phyloP scores from a whole-genome alignment of 2,113 vertebrate genomes.

The Thamnaconus septentrionalis region DNA sequence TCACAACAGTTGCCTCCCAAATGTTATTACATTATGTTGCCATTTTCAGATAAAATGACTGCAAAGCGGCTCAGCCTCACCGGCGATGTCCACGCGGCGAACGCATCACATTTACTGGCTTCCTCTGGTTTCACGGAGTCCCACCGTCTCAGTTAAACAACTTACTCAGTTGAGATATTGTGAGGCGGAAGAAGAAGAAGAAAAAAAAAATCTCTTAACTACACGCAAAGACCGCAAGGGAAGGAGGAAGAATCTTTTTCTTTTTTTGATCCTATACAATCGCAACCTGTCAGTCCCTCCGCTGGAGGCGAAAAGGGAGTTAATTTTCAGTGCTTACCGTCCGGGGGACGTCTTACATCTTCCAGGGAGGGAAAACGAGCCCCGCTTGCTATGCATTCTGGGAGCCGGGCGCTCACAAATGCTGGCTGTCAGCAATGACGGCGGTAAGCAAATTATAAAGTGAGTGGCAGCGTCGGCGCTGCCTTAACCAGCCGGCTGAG shows the following conservation, averaged over 20 bases:
- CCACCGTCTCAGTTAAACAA: constrained; percentile 59
- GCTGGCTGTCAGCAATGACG: constrained; percentile 40
- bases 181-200: too few species aligned
- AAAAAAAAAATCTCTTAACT: too few species aligned
- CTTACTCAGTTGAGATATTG: constrained; percentile 22
- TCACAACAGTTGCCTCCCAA: constrained; percentile 79
- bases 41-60: constrained; percentile 80
- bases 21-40: constrained; percentile 81
- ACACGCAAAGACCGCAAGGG: too few species aligned
- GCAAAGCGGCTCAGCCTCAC: constrained; percentile 66
- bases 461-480: constrained; percentile 36
- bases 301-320: constrained; percentile 13
- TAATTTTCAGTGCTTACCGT: constrained; percentile 35
- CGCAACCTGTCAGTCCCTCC: constrained; percentile 18
- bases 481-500: constrained; percentile 42
- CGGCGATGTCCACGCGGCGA: constrained; percentile 53
- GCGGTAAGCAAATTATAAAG: constrained; percentile 35
- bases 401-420: constrained; percentile 14
- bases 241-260: too few species aligned
- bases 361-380: constrained; percentile 4
- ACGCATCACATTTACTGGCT: constrained; percentile 68
- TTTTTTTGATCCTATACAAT: constrained; percentile 33
- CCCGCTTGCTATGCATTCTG: constrained; percentile 21
- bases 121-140: constrained; percentile 68
- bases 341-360: constrained; percentile 28